These are phyloP conservation scores for Eriocheir sinensis DNA, from an alignment of 1,140 invertebrate genomes.

Conservation along the genomic window DNA sequence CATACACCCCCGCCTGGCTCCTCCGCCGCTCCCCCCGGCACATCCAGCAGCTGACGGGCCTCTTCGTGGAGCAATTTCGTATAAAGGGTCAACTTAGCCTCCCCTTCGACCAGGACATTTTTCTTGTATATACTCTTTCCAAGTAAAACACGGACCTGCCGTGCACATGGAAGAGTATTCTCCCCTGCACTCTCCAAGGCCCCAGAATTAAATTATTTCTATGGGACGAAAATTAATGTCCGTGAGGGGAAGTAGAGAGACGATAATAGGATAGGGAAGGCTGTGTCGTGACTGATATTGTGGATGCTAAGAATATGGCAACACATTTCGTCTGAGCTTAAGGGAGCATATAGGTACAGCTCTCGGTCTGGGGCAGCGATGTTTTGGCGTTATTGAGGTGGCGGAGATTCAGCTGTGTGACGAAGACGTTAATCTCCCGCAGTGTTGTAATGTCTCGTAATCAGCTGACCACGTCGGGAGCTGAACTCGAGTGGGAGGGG, in stretches of 20 bases:
- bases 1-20: too few relatives aligned
- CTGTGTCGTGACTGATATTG: too few relatives aligned
- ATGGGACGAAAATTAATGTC: too few relatives aligned
- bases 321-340: too few relatives aligned
- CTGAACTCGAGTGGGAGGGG: neutral
- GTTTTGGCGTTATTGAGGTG: neutral
- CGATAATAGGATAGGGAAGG: too few relatives aligned
- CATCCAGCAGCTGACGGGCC: neutral
- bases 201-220: too few relatives aligned
- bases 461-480: neutral
- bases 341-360: too few relatives aligned
- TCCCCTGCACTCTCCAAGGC: neutral
- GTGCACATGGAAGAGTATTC: neutral
- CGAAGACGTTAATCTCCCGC: neutral
- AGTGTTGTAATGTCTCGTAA: neutral
- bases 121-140: conserved; percentile 2
- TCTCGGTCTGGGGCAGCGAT: neutral
- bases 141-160: neutral
- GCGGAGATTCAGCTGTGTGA: neutral
- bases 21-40: neutral
- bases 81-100: conserved; percentile 14
- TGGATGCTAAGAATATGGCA: too few relatives aligned
- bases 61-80: conserved; percentile 18
- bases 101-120: neutral
- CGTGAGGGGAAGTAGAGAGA: too few relatives aligned